phyloP scores from a whole-genome alignment of 1,140 invertebrate species.

The Plodia interpunctella region DNA sequence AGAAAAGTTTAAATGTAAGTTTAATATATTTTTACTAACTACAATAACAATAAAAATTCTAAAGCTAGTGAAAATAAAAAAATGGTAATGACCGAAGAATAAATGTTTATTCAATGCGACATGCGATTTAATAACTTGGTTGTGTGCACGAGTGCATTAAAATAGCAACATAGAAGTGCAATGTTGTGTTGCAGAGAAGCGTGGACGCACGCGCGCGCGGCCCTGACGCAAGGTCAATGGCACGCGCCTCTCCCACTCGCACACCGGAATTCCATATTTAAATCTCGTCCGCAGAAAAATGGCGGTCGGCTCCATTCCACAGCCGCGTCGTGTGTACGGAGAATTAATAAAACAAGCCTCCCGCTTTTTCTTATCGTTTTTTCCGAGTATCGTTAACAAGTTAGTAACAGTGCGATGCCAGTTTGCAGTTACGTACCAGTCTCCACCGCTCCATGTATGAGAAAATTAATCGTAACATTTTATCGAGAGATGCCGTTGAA shows the following conservation, averaged over 20 bases:
- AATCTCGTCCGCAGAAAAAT: constrained; percentile 77
- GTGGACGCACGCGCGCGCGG: constrained; percentile 57
- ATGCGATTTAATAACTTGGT: not conserved
- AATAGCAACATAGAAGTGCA: constrained; percentile 30
- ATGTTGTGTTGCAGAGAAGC: constrained; percentile 35
- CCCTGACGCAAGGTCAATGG: constrained; percentile 74
- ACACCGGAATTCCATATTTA: constrained; percentile 77
- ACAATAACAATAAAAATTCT: not conserved
- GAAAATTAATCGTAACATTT: constrained; percentile 45
- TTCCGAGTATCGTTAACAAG: constrained; percentile 59
- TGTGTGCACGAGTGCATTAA: constrained; percentile 21
- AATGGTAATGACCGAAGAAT: not conserved
- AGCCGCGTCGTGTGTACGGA: constrained; percentile 57
- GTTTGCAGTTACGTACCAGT: constrained; percentile 40
- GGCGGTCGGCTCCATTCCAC: constrained; percentile 71
- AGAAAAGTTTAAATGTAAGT: not conserved
- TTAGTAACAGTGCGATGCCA: constrained; percentile 42
- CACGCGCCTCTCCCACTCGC: constrained; percentile 72
- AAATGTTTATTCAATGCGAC: not conserved
- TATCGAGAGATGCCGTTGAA: constrained; percentile 28
- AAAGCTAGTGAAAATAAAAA: too few species aligned
- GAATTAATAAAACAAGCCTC: constrained; percentile 74
- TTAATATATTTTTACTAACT: too few species aligned
- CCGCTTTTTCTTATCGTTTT: constrained; percentile 56
- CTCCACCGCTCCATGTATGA: constrained; percentile 28